A percentile compares a stretch with the other conserved stretches of the same genome.
Evolutionary conservation across 2,888 invertebrate species (phyloP).

Genomic region (Nephrotoma flavescens): DNA sequence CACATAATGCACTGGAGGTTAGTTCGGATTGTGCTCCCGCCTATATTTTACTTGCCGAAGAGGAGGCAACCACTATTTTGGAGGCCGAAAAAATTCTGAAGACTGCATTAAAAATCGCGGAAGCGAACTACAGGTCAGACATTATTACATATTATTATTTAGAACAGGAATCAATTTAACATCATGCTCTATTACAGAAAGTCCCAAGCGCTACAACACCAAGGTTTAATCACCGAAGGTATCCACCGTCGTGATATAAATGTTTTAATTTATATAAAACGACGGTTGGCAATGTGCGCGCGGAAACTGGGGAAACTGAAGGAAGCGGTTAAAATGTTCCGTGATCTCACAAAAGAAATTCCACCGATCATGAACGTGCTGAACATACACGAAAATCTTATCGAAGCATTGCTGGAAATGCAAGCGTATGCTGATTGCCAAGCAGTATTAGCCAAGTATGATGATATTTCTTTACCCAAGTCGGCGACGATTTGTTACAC

Average conservation of each 20-base stretch:
- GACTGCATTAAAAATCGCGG: conserved; percentile 71
- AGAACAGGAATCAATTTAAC: background rate
- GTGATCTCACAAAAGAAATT: conserved; percentile 91
- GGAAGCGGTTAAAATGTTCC: conserved; percentile 92
- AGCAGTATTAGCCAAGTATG: conserved; percentile 77
- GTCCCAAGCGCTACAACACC: conserved; percentile 68
- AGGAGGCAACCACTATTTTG: conserved; percentile 83
- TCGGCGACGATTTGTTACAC: conserved; percentile 93
- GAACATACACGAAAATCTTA: conserved; percentile 90
- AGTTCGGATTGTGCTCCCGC: conserved; percentile 91
- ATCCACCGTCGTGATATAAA: conserved; percentile 80
- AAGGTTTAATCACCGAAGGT: conserved; percentile 56
- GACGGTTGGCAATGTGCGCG: conserved; percentile 94
- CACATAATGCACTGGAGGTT: conserved; percentile 71
- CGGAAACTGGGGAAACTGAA: conserved; percentile 84
- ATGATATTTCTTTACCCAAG: conserved; percentile 86
- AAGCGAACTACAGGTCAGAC: conserved; percentile 47
- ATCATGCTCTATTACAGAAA: conserved; percentile 29
- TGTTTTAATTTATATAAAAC: conserved; percentile 84
- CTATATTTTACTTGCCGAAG: conserved; percentile 88
- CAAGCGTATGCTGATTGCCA: conserved; percentile 95
- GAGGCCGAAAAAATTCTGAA: conserved; percentile 76
- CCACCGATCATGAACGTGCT: conserved; percentile 89
- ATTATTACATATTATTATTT: background rate
- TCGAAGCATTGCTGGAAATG: conserved; percentile 89